These are phyloP conservation scores for Cybosia mesomella DNA, from an alignment of 2,888 invertebrate species.

Conservation along the genomic window DNA sequence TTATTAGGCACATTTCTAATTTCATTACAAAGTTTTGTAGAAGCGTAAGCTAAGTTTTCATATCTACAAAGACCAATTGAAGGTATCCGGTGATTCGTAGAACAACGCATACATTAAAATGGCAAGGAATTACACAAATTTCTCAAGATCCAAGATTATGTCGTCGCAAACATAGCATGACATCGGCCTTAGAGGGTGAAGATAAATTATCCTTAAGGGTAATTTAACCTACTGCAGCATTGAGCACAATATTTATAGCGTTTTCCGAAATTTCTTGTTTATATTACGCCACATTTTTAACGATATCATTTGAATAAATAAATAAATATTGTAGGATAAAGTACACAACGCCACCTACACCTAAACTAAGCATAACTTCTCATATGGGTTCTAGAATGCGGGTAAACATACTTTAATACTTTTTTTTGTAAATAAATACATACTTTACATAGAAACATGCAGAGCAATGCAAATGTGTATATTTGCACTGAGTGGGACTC, in stretches of 20 bases:
- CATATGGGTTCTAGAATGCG: no score
- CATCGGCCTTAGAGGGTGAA: conserved; percentile 33
- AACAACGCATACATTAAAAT: conserved; percentile 33
- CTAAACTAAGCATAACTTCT: no score
- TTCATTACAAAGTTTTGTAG: not conserved
- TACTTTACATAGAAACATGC: no score
- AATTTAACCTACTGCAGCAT: conserved; percentile 53
- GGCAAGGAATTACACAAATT: conserved; percentile 37
- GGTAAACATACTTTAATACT: no score
- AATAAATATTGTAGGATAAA: no score
- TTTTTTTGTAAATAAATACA: no score
- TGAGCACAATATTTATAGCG: conserved; percentile 45
- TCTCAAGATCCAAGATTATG: conserved; percentile 51
- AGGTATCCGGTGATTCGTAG: conserved; percentile 12
- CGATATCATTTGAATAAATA: conserved; percentile 3
- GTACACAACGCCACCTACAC: no score
- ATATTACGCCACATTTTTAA: conserved; percentile 16
- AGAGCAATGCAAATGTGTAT: no score
- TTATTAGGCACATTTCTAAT: no score
- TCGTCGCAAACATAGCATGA: conserved; percentile 33
- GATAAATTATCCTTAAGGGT: conserved; percentile 54
- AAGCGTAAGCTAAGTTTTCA: not conserved
- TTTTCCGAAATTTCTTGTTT: conserved; percentile 21
- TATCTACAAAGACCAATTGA: conserved; percentile 25
- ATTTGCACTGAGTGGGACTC: no score